Conservation (phyloP, 2,113 vertebrate genomes). For the Tachycineta bicolor region DNA sequence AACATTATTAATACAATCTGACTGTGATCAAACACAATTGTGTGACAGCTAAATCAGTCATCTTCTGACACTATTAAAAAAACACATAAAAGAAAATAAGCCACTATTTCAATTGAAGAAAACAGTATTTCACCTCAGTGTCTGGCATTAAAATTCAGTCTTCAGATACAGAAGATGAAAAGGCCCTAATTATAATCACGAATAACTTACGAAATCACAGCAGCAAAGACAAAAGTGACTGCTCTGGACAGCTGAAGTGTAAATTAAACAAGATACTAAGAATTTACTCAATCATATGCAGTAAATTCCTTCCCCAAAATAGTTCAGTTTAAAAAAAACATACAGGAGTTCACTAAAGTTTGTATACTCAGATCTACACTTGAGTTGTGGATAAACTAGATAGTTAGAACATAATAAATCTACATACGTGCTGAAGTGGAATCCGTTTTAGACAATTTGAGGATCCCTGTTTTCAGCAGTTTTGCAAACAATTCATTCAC, state of each 20-base stretch:
- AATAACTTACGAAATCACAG: neutral
- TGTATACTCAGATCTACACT: neutral
- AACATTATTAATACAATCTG: neutral
- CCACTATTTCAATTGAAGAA: neutral
- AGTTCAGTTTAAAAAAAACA: neutral
- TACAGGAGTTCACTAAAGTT: neutral
- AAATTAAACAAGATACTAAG: neutral
- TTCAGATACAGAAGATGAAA: neutral
- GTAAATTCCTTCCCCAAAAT: neutral
- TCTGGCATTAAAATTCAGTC: neutral
- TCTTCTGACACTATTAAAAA: neutral
- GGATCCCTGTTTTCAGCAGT: slow-evolving; percentile 91
- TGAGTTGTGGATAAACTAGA: neutral
- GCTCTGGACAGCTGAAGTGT: neutral
- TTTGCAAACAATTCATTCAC: slow-evolving; percentile 95
- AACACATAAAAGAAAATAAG: neutral
- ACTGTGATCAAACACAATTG: neutral
- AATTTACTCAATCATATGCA: neutral
- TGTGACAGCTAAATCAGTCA: neutral
- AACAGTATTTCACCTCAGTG: neutral
- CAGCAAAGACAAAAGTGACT: neutral
- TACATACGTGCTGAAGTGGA: slow-evolving; percentile 71
- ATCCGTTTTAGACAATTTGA: slow-evolving; percentile 83
- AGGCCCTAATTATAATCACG: neutral
- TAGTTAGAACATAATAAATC: neutral